Percentiles rank a stretch among this genome's conserved stretches.
Evolutionary conservation across 2,113 vertebrate species (phyloP).

Genomic region (Lepus europaeus): DNA sequence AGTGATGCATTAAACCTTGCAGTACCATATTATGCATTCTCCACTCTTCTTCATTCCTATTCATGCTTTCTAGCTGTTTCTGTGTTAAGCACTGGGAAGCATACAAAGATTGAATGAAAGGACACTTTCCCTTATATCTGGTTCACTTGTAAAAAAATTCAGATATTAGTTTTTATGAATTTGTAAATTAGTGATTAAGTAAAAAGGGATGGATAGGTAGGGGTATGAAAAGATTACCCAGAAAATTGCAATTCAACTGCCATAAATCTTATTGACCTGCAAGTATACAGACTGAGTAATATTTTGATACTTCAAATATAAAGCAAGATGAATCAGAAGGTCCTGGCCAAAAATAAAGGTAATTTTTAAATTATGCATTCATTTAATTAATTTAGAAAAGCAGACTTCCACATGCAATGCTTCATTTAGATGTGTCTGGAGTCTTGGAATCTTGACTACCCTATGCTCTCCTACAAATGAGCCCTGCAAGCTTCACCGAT

Average conservation of each 20-base stretch:
- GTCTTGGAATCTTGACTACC: background rate
- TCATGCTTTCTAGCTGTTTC: background rate
- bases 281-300: background rate
- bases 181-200: background rate
- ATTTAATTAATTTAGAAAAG: background rate
- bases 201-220: background rate
- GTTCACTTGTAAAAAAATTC: background rate
- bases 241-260: background rate
- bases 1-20: background rate
- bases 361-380: background rate
- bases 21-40: background rate
- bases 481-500: background rate
- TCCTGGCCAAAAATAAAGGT: background rate
- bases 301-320: constrained; percentile 14
- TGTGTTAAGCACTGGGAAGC: background rate
- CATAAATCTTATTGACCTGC: background rate
- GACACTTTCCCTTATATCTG: background rate
- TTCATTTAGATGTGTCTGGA: background rate
- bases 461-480: background rate
- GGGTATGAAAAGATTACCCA: background rate
- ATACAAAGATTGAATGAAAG: background rate
- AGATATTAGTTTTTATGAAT: background rate
- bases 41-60: background rate
- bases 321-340: background rate
- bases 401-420: background rate